Base-by-base conservation (phyloP, 2,888 invertebrate species). In the Brenthis daphne region DNA sequence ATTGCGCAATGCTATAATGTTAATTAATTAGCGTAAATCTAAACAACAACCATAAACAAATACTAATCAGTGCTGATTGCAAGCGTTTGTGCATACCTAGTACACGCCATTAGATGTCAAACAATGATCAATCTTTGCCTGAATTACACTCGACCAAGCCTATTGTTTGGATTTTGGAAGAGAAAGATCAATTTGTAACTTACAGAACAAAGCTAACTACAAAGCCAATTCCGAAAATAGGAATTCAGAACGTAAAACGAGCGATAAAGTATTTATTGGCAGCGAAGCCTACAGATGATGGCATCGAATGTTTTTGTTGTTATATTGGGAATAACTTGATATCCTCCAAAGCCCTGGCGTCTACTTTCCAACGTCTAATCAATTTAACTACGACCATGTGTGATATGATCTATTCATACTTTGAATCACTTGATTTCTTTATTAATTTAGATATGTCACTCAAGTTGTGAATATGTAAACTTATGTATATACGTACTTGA, bases 181-280 rank as follows among this genome's bases (percentile, higher is more conserved):
- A 43, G 37, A 11, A 43, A 43, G 37, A 43, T 43, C 37, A 43
- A 43, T 43, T 57, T 14, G 51, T 20, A 37, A 33, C 16, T 57
- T 56, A 57, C 20, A 13, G 14, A 65, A 65, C 57, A 53, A 56
- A 37, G 51, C 43, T 53, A 33, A 64, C 14, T 24, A 13, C 64
- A 24, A 51, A 70, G 43, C 20, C 55, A 58, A 70, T 48, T 51
- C 24, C 53, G n/a, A 65, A 61, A 53, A 65, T 65, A 53, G 48
- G 57, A 55, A 65, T 65, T 57, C 55, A 55, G 68, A 53, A 54
- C 63, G 57, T 63, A 63, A 54, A 67, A 70, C 69, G 33, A 14
- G 56, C 53, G 55, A 56, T 58, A 56, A 54, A 68, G 68, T 58
- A 68, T 71, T 71, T 65, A 71, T 71, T 63, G 57, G 53, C 48